A percentile compares a stretch with the other conserved stretches of the same genome.
phyloP scores from a whole-genome alignment of 2,888 invertebrate species.

The Bugula neritina region DNA sequence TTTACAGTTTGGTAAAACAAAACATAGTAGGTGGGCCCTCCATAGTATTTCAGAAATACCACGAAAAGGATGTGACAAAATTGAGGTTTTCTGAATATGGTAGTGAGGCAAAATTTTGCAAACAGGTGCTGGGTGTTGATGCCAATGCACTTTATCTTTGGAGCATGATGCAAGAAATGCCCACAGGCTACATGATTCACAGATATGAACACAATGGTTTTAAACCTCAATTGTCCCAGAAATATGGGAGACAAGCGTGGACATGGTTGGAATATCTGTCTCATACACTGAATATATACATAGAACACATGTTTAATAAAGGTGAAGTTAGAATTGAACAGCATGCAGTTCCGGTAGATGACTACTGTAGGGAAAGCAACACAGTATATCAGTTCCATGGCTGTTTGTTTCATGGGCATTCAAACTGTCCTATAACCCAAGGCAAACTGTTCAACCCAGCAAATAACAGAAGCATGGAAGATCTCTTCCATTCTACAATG shows the following conservation, averaged over 20 bases:
- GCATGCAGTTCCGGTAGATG: not conserved
- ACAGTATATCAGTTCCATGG: not conserved
- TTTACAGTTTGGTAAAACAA: not conserved
- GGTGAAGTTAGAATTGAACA: not conserved
- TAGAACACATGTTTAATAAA: not conserved
- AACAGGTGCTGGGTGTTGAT: not conserved
- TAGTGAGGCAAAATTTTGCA: not conserved
- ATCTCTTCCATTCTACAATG: not conserved
- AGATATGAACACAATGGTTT: not conserved
- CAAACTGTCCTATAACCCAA: not conserved
- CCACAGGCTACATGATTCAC: not conserved
- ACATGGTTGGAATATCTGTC: not conserved
- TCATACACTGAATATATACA: not conserved
- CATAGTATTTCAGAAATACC: not conserved
- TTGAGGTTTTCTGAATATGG: not conserved
- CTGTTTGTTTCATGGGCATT: not conserved
- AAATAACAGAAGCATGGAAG: not conserved
- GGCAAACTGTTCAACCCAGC: not conserved
- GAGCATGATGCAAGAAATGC: constrained; percentile 1
- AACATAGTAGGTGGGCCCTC: not conserved
- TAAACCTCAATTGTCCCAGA: not conserved
- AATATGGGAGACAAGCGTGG: not conserved
- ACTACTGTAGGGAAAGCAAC: not conserved
- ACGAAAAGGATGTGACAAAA: not conserved
- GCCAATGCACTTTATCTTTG: constrained; percentile 1